These are phyloP conservation scores for Cheilosia vulpina DNA, from an alignment of 2,888 invertebrate genomes.

Conservation along the genomic window DNA sequence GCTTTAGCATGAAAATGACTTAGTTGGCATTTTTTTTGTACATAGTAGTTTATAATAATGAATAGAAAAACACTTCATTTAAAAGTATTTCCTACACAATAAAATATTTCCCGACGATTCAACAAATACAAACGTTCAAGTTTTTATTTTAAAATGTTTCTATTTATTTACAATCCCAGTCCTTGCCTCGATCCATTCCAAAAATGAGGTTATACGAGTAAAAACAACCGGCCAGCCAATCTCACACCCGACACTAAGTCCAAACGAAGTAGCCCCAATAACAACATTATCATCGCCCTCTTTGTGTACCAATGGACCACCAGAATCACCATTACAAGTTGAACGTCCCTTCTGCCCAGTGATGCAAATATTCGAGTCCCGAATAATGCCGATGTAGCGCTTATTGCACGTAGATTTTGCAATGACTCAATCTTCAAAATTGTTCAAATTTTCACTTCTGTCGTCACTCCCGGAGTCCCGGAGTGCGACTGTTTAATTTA, in stretches of 20 bases:
- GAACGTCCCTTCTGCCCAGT: conserved; percentile 80
- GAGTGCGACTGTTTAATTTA: no score
- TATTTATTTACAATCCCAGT: conserved; percentile 45
- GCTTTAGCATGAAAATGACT: no score
- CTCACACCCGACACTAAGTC: conserved; percentile 79
- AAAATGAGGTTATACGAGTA: conserved; percentile 79
- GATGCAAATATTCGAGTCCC: conserved; percentile 81
- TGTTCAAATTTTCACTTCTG: no score
- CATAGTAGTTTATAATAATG: no score
- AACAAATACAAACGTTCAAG: no score
- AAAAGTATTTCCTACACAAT: no score
- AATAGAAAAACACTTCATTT: no score
- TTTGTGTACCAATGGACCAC: conserved; percentile 79
- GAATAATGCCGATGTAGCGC: conserved; percentile 75
- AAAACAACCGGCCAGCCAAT: conserved; percentile 81
- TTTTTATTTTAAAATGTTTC: background rate
- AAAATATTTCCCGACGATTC: no score
- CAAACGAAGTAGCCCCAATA: conserved; percentile 81
- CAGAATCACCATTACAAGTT: conserved; percentile 81
- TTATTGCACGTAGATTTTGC: conserved; percentile 74
- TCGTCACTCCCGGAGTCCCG: no score
- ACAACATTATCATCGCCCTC: conserved; percentile 65
- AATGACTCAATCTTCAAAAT: no score
- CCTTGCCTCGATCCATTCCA: conserved; percentile 80
- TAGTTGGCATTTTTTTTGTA: no score